These are phyloP conservation scores for Resseliella maxima DNA, from an alignment of 2,888 invertebrate genomes.

Conservation along the genomic window DNA sequence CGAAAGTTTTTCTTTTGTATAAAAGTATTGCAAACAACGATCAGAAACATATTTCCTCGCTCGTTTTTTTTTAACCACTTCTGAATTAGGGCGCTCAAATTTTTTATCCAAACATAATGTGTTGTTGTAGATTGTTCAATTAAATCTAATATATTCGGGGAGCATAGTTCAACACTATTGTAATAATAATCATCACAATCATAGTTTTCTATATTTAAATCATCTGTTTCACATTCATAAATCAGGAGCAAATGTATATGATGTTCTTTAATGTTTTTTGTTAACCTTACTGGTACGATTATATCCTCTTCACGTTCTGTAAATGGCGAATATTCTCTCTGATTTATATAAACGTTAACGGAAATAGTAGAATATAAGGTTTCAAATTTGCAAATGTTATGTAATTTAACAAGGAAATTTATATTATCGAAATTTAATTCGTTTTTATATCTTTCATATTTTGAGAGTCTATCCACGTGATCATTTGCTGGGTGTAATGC, in stretches of 20 bases:
- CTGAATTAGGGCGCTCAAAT: no score
- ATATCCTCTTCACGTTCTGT: neutral
- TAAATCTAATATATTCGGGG: no score
- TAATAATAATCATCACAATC: neutral
- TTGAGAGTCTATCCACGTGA: neutral
- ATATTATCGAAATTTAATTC: neutral
- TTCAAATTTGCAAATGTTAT: neutral
- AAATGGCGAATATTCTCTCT: neutral
- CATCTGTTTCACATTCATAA: neutral
- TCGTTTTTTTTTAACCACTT: no score
- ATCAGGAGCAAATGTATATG: neutral
- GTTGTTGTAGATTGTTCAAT: no score
- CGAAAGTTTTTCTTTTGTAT: neutral
- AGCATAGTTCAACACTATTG: neutral
- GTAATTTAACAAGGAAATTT: neutral
- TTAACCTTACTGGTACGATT: neutral
- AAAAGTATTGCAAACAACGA: no score
- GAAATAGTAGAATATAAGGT: neutral
- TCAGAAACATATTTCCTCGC: no score
- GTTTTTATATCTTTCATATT: neutral
- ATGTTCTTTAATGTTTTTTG: neutral
- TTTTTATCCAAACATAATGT: no score
- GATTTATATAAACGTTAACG: neutral
- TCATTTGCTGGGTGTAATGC: neutral
- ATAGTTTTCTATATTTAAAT: no score